Evolutionary conservation across 2,797 vertebrate genomes (phyloP).

Genomic region (Orestias chungarensis): DNA sequence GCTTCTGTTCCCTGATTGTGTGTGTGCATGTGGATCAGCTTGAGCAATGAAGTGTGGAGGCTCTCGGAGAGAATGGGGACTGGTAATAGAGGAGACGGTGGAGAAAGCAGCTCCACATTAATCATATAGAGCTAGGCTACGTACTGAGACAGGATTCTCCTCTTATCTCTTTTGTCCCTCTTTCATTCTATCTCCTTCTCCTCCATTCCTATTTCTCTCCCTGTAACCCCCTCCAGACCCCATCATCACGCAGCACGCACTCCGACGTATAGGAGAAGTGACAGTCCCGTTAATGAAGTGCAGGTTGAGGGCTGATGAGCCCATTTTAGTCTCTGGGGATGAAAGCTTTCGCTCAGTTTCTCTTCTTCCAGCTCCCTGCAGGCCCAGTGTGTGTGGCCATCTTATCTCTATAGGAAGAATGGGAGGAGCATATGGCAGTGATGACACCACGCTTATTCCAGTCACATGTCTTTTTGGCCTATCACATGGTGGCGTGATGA

Average conservation of each 20-base stretch:
- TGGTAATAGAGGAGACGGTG: slow-evolving; percentile 77
- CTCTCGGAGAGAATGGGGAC: slow-evolving; percentile 66
- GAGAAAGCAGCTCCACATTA: slow-evolving; percentile 79
- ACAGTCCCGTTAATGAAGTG: slow-evolving; percentile 72
- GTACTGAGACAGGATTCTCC: slow-evolving; percentile 54
- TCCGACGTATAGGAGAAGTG: slow-evolving; percentile 33
- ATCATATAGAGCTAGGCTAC: slow-evolving; percentile 73
- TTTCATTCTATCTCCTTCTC: slow-evolving; percentile 38
- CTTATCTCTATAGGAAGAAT: slow-evolving; percentile 44
- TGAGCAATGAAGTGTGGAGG: slow-evolving; percentile 77
- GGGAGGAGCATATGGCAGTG: slow-evolving; percentile 40
- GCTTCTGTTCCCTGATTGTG: slow-evolving; percentile 25
- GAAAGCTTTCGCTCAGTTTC: slow-evolving; percentile 36
- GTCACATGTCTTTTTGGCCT: slow-evolving; percentile 36
- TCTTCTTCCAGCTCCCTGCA: slow-evolving; percentile 41
- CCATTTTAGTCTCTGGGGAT: slow-evolving; percentile 58
- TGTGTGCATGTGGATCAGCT: slow-evolving; percentile 58
- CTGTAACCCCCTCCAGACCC: slow-evolving; percentile 3
- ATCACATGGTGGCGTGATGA: slow-evolving; percentile 22
- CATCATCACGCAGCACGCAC: slow-evolving; percentile 36
- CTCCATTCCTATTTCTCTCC: slow-evolving; percentile 16
- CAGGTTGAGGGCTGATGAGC: slow-evolving; percentile 69
- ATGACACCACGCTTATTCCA: slow-evolving; percentile 49
- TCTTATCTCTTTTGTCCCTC: slow-evolving; percentile 36
- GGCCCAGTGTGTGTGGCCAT: slow-evolving; percentile 55